Percentiles rank a stretch among this genome's conserved stretches.
Evolutionary conservation across 35 echinoderm and acorn worm genomes (phyloP).

Genomic region (Ophioderma brevispina): DNA sequence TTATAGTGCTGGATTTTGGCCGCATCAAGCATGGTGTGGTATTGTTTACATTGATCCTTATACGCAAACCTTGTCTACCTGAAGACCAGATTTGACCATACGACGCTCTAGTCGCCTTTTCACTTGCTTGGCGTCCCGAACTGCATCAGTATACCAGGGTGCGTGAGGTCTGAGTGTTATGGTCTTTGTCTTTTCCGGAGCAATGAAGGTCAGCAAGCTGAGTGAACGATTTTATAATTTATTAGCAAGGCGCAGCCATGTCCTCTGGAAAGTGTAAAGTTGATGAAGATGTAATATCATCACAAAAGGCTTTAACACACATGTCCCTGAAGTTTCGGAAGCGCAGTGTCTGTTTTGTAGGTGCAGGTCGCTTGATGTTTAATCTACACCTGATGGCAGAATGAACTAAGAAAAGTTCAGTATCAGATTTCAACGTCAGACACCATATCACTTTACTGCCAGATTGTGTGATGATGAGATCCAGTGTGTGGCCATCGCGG

Average conservation of each 20-base stretch:
- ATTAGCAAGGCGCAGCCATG: neutral
- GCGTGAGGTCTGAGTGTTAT: constrained; percentile 24
- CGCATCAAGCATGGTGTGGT: neutral
- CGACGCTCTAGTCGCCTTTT: constrained; percentile 12
- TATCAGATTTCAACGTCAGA: neutral
- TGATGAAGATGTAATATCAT: neutral
- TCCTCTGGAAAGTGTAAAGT: neutral
- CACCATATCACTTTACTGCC: constrained; percentile 13
- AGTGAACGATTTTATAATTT: neutral
- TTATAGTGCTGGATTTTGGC: constrained; percentile 1
- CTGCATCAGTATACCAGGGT: constrained; percentile 38
- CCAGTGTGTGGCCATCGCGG: neutral
- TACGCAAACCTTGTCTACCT: constrained; percentile 36
- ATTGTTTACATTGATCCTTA: constrained; percentile 20
- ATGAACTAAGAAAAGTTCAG: constrained; percentile 36
- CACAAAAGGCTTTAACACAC: neutral
- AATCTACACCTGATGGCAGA: constrained; percentile 1
- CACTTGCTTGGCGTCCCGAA: constrained; percentile 27
- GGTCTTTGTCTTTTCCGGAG: neutral
- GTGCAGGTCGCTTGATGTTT: constrained; percentile 26
- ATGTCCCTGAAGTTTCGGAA: neutral
- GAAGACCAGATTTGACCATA: constrained; percentile 27
- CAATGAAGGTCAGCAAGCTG: constrained; percentile 26
- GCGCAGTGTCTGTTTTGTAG: constrained; percentile 7
- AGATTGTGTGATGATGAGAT: neutral